Evolutionary conservation across 2,888 invertebrate species (phyloP).

Genomic region (Heliconius ismenius): DNA sequence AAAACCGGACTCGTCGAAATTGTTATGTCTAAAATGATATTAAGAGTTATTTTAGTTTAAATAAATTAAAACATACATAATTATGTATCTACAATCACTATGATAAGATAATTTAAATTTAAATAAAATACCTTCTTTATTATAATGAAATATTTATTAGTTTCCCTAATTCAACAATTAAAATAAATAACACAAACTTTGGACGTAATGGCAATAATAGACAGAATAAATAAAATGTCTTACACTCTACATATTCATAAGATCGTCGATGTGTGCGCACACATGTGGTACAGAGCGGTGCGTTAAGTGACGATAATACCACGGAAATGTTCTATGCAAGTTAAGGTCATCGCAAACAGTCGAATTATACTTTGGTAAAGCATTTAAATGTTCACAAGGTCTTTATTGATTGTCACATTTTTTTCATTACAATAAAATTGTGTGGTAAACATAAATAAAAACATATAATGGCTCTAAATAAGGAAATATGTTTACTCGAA

Average conservation of each 20-base stretch:
- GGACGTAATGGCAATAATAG: neutral
- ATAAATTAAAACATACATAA: neutral
- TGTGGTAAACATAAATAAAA: constrained; percentile 14
- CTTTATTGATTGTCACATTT: constrained; percentile 24
- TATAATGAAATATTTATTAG: constrained; percentile 34
- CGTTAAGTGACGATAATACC: constrained; percentile 63
- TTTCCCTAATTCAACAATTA: constrained; percentile 15
- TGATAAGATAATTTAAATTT: neutral
- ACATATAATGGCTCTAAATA: constrained; percentile 1
- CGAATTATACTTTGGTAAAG: constrained; percentile 49
- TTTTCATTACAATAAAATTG: constrained; percentile 41
- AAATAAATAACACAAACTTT: constrained; percentile 6
- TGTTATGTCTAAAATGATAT: constrained; percentile 39
- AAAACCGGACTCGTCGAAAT: constrained; percentile 24
- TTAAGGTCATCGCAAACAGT: constrained; percentile 63
- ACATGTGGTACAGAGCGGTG: constrained; percentile 49
- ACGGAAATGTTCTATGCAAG: constrained; percentile 70
- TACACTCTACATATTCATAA: constrained; percentile 2
- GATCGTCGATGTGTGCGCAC: constrained; percentile 4
- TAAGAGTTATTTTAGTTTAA: neutral
- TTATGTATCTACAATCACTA: neutral
- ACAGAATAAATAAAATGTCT: constrained; percentile 16
- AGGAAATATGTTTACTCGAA: constrained; percentile 1
- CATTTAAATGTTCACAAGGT: constrained; percentile 34
- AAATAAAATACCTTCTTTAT: neutral